Evolutionary conservation across 92 coral and sea anemone genomes (phyloP).

Genomic region (Epizoanthus ramosus): DNA sequence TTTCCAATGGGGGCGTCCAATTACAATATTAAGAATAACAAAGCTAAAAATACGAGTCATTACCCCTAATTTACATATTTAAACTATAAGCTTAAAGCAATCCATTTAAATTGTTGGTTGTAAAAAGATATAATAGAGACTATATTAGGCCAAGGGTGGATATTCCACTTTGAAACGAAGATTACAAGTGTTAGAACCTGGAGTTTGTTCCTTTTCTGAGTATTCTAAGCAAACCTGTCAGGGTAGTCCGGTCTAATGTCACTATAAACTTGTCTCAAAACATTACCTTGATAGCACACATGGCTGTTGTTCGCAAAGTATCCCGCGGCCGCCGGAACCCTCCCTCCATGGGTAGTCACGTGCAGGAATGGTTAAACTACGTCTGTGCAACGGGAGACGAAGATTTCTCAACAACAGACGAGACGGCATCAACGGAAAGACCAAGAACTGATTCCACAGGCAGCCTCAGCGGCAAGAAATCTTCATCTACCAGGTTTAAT

Average conservation of each 20-base stretch:
- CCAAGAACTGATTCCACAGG: constrained; percentile 53
- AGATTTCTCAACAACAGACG: constrained; percentile 74
- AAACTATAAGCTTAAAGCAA: too few species aligned
- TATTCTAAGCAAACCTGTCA: background rate
- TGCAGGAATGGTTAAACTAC: constrained; percentile 94
- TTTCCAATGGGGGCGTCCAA: too few species aligned
- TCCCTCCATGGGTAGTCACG: constrained; percentile 98
- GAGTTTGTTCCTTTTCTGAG: background rate
- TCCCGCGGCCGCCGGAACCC: constrained; percentile 96
- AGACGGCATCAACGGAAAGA: constrained; percentile 50
- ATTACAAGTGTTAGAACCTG: background rate
- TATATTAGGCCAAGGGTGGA: too few species aligned
- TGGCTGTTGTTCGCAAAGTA: constrained; percentile 89
- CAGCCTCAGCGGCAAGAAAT: constrained; percentile 29
- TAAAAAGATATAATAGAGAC: too few species aligned
- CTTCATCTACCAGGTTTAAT: constrained; percentile 25
- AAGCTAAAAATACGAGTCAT: too few species aligned
- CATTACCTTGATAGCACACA: constrained; percentile 61
- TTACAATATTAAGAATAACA: too few species aligned
- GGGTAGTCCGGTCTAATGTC: background rate
- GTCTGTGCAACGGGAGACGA: constrained; percentile 93
- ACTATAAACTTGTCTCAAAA: background rate
- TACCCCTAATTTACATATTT: too few species aligned
- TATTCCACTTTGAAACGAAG: too few species aligned
- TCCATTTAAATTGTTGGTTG: too few species aligned